phyloP scores from a whole-genome alignment of 1,140 invertebrate genomes.

The Drosophila ironensis region DNA sequence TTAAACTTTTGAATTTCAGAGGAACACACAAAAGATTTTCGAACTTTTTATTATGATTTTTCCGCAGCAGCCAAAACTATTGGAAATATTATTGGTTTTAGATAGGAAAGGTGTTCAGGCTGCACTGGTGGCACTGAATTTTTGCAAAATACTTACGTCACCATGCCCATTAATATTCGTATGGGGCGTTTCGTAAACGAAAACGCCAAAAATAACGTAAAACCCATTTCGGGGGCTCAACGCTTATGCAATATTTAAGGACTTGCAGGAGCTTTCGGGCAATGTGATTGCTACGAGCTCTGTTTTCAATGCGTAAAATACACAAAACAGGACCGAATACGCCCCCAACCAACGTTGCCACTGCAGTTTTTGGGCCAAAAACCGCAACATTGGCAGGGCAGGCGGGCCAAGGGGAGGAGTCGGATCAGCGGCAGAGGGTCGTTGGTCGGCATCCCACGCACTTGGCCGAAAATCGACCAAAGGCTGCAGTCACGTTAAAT shows the following conservation, averaged over 20 bases:
- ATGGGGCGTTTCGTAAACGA: constrained; percentile 1
- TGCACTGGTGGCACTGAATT: too few relatives aligned
- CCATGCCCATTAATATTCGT: neutral
- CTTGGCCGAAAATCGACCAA: constrained; percentile 74
- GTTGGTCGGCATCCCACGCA: constrained; percentile 23
- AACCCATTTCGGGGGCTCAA: constrained; percentile 48
- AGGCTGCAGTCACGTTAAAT: constrained; percentile 78
- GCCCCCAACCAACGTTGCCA: constrained; percentile 28
- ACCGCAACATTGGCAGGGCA: constrained; percentile 61
- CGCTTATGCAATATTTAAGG: constrained; percentile 62
- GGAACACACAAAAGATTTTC: too few relatives aligned
- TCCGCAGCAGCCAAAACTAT: too few relatives aligned
- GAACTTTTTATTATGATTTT: too few relatives aligned
- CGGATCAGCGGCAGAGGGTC: neutral
- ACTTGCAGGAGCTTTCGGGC: neutral
- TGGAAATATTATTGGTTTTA: too few relatives aligned
- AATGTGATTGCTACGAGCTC: constrained; percentile 2
- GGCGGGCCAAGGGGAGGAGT: neutral
- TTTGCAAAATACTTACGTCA: neutral
- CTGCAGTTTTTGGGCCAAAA: constrained; percentile 65
- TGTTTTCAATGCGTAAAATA: constrained; percentile 71
- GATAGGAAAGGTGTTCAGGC: too few relatives aligned
- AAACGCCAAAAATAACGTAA: constrained; percentile 35
- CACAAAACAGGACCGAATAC: constrained; percentile 38
- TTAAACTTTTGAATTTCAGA: too few relatives aligned